Evolutionary conservation across 2,113 vertebrate species (phyloP), one percentile per base, ranked within the genome.

Genomic region (Larimichthys polyactis): DNA sequence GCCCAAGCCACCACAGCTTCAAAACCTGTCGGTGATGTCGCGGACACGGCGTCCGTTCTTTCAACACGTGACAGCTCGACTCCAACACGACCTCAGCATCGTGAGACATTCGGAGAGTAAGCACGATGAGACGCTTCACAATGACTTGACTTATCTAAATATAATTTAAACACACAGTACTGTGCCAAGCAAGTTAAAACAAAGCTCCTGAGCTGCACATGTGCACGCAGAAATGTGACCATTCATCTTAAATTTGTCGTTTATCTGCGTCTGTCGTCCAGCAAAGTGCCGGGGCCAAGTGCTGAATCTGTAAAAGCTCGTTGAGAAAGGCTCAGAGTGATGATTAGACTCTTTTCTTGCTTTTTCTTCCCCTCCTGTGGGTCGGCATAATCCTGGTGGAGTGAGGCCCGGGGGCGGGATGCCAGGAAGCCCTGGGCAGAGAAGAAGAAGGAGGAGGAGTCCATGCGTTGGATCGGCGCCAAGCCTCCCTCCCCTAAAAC

Each of bases 281-380:
- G 32, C 58, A 51, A 62, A 40, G 14, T 4, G 11, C 3, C 8
- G 3, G 74, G 19, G 67, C 0, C 19, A 54, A 81, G 58, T 27
- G 71, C 63, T 74, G 79, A 71, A 72, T 71, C 54, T 80, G 75
- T 68, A 67, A 84, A 74, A 78, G 51, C 32, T 22, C 20, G 48
- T 48, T 7, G 22, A 58, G 20, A 65, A 73, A 22, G 62, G 6
- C 15, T 32, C 12, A 59, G 29, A 65, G 63, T 57, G 79, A 78
- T 82, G 78, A 84, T 84, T 14, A 1, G 70, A 49, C 36, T 70
- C 49, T 51, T 63, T 57, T 57, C 59, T 72, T 60, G 65, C 72
- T 67, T 79, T n/a, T 79, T 57, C 36, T 29, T 57, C 59, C 7
- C 70, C 78, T 76, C 70, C 57, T 51, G 58, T 75, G 54, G 79